Evolutionary conservation across 2,888 invertebrate genomes (phyloP), one percentile per base, ranked within the genome.

Genomic region (Brenthis hecate): DNA sequence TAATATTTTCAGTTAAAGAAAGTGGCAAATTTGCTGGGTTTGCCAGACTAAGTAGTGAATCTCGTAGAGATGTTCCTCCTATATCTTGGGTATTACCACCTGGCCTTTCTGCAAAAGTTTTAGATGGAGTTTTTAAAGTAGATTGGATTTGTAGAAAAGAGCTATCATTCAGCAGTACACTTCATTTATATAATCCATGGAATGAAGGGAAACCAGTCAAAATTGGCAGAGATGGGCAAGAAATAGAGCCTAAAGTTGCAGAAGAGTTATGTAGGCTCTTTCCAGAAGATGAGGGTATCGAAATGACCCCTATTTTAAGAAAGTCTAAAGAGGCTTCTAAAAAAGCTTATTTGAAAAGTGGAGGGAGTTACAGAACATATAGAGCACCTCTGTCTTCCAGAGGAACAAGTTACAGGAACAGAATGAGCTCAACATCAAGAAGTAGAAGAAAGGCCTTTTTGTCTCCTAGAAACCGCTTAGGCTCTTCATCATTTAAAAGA

Each of bases 151-250:
- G 98, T 84, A 95, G 98, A 80, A 97, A 98, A 81, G 99, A 99
- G 85, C 92, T 99, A 72, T 96, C 98, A 2, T 99, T 99, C 81
- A 96, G 96, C 76, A 96, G 96, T 81, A 98, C 98, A 2, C 94
- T 97, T 77, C 98, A 99, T 87, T 92, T 99, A 71, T 98, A 98
- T 83, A 99, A 99, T 92, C 96, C 98, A 6, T 99, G 99, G 98
- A 99, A 99, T 93, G 99, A 99, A 85, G 98, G 98, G 57, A 99
- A 99, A 89, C 98, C 99, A 68, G 99, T 99, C 0, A 99, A 99
- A 94, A 99, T 99, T 80, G 99, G 99, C n/a, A 94, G 99, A 73
- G 99, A 99, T 93, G 99, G 99, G 0, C 97, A 99, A 94, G 99
- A 99, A 94, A 98, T 99, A 76, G 99, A 99, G 85, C 98, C 99